Conservation (phyloP, 2,113 vertebrate species). For the Tragelaphus scriptus region DNA sequence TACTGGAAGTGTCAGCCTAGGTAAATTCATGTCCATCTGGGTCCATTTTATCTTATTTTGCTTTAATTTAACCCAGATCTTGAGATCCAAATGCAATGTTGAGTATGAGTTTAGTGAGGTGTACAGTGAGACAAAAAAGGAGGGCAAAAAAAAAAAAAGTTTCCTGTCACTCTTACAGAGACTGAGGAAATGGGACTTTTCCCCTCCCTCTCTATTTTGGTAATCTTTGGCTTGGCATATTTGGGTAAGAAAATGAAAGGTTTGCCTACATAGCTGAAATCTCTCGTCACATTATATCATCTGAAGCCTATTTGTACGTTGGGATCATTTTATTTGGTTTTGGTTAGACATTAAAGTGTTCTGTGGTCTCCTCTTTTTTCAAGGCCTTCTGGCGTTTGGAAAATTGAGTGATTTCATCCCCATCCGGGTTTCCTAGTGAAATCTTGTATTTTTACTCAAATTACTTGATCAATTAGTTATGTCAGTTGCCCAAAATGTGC, state of each 20-base stretch:
- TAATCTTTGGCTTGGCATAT: constrained; percentile 59
- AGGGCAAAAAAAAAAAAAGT: neutral
- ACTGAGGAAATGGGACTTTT: constrained; percentile 12
- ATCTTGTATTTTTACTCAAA: constrained; percentile 60
- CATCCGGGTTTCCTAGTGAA: constrained; percentile 53
- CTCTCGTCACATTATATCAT: constrained; percentile 77
- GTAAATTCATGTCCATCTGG: constrained; percentile 39
- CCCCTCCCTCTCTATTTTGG: constrained; percentile 41
- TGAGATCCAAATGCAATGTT: constrained; percentile 47
- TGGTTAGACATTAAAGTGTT: constrained; percentile 78
- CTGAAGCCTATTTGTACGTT: constrained; percentile 73
- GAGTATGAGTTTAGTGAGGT: constrained; percentile 50
- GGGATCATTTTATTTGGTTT: constrained; percentile 80
- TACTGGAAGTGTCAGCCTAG: constrained; percentile 35
- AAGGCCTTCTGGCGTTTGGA: constrained; percentile 74
- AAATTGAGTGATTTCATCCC: constrained; percentile 75
- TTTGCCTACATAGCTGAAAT: constrained; percentile 78
- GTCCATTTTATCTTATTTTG: constrained; percentile 42
- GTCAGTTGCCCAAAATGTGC: constrained; percentile 73
- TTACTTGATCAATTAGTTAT: constrained; percentile 69
- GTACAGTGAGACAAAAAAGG: constrained; percentile 7
- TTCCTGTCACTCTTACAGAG: constrained; percentile 16
- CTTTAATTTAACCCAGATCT: constrained; percentile 56
- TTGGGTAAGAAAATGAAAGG: constrained; percentile 72
- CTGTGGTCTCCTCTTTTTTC: constrained; percentile 71